Percentiles rank a stretch among this genome's conserved stretches.
Evolutionary conservation across 2,797 vertebrate species (phyloP).

Genomic region (Brachyrhaphis roseni): DNA sequence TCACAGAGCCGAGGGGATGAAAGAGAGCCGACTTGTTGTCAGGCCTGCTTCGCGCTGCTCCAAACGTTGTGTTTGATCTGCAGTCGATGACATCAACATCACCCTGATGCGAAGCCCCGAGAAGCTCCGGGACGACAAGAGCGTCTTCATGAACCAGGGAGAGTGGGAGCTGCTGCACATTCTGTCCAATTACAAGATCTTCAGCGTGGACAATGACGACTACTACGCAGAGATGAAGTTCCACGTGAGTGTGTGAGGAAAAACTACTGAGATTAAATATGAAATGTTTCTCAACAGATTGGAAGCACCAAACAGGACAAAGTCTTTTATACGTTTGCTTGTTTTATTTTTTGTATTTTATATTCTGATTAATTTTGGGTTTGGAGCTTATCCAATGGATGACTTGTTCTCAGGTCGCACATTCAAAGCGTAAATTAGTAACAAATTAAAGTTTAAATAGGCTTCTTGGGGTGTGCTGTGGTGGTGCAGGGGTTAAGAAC

Average conservation of each 20-base stretch:
- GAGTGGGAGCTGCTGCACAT: conserved; percentile 96
- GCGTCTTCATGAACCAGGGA: conserved; percentile 95
- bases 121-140: conserved; percentile 88
- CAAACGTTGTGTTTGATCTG: conserved; percentile 36
- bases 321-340: not conserved
- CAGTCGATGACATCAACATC: conserved; percentile 96
- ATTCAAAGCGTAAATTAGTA: not conserved
- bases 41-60: conserved; percentile 48
- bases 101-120: conserved; percentile 90
- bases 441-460: not conserved
- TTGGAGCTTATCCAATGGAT: not conserved
- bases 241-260: conserved; percentile 74
- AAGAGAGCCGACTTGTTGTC: conserved; percentile 24
- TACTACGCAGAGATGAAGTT: conserved; percentile 96
- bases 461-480: too few relatives aligned
- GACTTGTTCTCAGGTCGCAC: not conserved
- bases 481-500: too few relatives aligned
- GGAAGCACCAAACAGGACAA: not conserved
- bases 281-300: not conserved
- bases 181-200: conserved; percentile 87
- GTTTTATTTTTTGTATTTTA: not conserved
- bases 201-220: conserved; percentile 87
- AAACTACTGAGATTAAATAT: not conserved
- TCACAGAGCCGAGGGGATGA: conserved; percentile 8
- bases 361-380: not conserved